Evolutionary conservation across 2,888 invertebrate genomes (phyloP), one percentile per base, ranked within the genome.

Genomic region (Lasius platythorax): DNA sequence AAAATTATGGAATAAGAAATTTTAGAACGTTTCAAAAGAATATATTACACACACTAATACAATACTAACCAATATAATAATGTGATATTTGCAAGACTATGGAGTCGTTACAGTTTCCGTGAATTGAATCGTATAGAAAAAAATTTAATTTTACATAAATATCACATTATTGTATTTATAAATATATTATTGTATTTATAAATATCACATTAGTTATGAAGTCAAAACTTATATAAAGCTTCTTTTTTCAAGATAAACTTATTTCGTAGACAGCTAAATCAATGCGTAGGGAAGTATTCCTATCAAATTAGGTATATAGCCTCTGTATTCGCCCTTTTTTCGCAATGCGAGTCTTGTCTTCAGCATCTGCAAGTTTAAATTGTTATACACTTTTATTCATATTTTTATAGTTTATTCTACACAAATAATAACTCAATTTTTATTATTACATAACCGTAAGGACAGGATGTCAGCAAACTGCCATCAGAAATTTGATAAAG

Each of bases 231-330:
- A 67, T 28, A 1, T 40, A 18, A 68, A 46, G 18, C 8, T 28
- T 46, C 23, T 37, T 15, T 23, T 23, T 43, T 73, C 6, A 11
- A 2, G 28, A 15, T 15, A 3, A 3, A 82, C 91, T 93, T 91
- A 96, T 97, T 95, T 99, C 99, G 95, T 99, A 99, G 68, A 99
- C 98, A 82, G 99, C 99, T 93, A 99, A 96, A 95, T 99, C 99
- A 90, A 99, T 99, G 99, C 99, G 95, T 99, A 99, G 33, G 99
- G 99, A 94, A 99, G 97, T 93, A 99, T 99, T 85, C 99, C 99
- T 92, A 99, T 95, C 87, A 99, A 97, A 96, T 99, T 99, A 99
- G 23, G 23, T 23, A 23, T 23, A 23, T 23, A 23, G 23, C 23
- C 23, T 23, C 23, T 23, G 23, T 23, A 23, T 95, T 99, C 98